phyloP scores from a whole-genome alignment of 2,888 invertebrate species.

The Aethes cnicana region DNA sequence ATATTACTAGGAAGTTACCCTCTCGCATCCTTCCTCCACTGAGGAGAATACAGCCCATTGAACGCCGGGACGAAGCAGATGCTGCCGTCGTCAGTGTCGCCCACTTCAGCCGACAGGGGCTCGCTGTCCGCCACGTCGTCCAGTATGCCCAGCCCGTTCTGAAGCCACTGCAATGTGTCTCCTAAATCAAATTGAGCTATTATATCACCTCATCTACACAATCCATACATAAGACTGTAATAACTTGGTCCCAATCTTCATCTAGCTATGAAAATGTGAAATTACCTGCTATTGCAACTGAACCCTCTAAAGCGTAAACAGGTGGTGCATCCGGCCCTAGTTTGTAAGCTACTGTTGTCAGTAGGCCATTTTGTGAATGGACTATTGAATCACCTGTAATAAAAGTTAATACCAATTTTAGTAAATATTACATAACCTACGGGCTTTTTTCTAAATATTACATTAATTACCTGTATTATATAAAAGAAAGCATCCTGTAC shows the following conservation, averaged over 20 bases:
- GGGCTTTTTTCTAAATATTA: no score
- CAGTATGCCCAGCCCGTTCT: slow-evolving; percentile 91
- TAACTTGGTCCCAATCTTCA: background rate
- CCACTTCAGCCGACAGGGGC: slow-evolving; percentile 60
- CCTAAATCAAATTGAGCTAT: slow-evolving; percentile 61
- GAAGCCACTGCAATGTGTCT: slow-evolving; percentile 93
- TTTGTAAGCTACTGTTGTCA: slow-evolving; percentile 96
- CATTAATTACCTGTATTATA: slow-evolving; percentile 90
- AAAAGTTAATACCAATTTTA: background rate
- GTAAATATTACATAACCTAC: no score
- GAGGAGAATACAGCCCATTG: slow-evolving; percentile 96
- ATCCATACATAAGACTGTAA: background rate
- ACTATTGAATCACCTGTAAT: slow-evolving; percentile 85
- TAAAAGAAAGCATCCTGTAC: slow-evolving; percentile 97
- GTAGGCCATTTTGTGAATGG: slow-evolving; percentile 91
- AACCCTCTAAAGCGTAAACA: slow-evolving; percentile 95
- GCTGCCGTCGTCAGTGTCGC: slow-evolving; percentile 84
- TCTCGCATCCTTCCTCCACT: slow-evolving; percentile 97
- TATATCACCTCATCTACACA: slow-evolving; percentile 7
- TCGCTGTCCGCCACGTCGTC: slow-evolving; percentile 86
- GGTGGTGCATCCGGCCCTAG: slow-evolving; percentile 89
- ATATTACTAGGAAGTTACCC: slow-evolving; percentile 66
- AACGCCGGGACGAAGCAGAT: slow-evolving; percentile 99
- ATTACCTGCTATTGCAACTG: slow-evolving; percentile 90
- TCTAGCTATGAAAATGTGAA: background rate